These are phyloP conservation scores for Drosophila mayaguana DNA, from an alignment of 2,888 invertebrate genomes.

Conservation along the genomic window DNA sequence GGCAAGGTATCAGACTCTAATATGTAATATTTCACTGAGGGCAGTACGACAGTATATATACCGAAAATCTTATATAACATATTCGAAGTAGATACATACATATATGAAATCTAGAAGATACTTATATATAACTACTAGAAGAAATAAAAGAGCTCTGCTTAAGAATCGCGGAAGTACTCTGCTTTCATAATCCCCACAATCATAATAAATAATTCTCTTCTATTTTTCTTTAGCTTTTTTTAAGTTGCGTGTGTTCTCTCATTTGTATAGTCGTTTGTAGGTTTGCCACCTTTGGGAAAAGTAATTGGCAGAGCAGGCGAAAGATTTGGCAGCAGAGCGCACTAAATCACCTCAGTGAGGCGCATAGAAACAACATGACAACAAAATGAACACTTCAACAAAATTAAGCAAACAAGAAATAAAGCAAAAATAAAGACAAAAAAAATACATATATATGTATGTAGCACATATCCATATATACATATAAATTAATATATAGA, in stretches of 20 bases:
- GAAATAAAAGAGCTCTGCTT: background rate
- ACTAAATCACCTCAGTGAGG: constrained; percentile 70
- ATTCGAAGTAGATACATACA: too few relatives aligned
- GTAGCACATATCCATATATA: background rate
- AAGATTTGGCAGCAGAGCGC: constrained; percentile 75
- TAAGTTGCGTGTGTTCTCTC: constrained; percentile 19
- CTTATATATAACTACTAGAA: background rate
- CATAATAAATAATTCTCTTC: constrained; percentile 30
- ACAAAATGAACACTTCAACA: constrained; percentile 80
- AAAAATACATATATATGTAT: background rate
- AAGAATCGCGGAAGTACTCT: background rate
- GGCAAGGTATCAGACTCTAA: background rate
- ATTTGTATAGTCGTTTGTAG: constrained; percentile 18
- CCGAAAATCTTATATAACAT: background rate
- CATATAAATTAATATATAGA: background rate
- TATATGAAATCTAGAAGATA: too few relatives aligned
- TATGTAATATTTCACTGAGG: background rate
- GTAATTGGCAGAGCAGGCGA: constrained; percentile 44
- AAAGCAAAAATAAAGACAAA: constrained; percentile 39
- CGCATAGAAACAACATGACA: constrained; percentile 80
- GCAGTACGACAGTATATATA: too few relatives aligned
- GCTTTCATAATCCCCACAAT: constrained; percentile 5
- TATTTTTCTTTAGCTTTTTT: background rate
- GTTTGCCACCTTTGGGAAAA: constrained; percentile 19
- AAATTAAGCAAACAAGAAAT: constrained; percentile 67